These are phyloP conservation scores for Drosophila bunnanda DNA, from an alignment of 2,888 invertebrate genomes.

Conservation along the genomic window DNA sequence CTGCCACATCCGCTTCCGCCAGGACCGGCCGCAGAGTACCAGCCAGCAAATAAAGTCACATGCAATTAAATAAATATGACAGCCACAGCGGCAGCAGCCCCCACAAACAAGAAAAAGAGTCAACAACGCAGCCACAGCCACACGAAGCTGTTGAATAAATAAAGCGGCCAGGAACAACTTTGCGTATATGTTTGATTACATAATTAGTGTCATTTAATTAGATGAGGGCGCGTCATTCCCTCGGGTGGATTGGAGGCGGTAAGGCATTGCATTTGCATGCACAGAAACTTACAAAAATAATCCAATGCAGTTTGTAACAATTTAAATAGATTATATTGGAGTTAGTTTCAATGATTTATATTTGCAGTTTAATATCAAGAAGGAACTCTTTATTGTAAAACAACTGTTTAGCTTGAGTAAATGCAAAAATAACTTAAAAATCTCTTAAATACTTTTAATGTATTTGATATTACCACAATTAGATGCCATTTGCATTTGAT, in stretches of 20 bases:
- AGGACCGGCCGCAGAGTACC: constrained; percentile 29
- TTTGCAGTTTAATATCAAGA: not conserved
- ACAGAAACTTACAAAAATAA: not conserved
- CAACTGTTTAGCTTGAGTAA: not conserved
- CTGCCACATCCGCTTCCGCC: constrained; percentile 78
- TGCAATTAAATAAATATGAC: constrained; percentile 79
- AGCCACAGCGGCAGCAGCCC: constrained; percentile 33
- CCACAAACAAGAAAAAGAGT: constrained; percentile 34
- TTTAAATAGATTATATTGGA: not conserved
- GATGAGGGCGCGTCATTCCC: constrained; percentile 12
- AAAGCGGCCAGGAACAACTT: constrained; percentile 36
- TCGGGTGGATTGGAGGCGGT: constrained; percentile 1
- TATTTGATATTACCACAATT: not conserved
- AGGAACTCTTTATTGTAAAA: not conserved
- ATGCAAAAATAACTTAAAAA: not conserved
- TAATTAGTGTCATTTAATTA: constrained; percentile 63
- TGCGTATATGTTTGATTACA: constrained; percentile 57
- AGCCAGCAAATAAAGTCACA: constrained; percentile 64
- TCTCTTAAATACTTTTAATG: not conserved
- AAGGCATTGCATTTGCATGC: not conserved
- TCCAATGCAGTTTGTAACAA: not conserved
- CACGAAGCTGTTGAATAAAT: constrained; percentile 45
- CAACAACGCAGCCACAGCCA: constrained; percentile 12
- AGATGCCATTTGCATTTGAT: not conserved
- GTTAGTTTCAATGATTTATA: not conserved